phyloP scores from a whole-genome alignment of 2,797 vertebrate genomes.

The Sparus aurata region DNA sequence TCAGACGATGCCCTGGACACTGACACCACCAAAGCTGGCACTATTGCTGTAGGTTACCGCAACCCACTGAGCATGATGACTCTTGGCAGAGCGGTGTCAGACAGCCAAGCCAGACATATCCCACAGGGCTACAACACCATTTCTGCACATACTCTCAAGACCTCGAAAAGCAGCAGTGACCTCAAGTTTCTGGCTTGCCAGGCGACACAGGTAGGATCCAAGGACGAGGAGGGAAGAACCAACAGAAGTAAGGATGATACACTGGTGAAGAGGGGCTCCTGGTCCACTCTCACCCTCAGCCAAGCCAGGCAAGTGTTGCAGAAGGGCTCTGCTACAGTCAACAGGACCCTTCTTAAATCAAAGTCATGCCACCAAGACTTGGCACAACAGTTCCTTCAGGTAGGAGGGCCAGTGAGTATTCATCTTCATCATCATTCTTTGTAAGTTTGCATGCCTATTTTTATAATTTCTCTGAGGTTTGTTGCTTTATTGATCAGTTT shows the following conservation, averaged over 20 bases:
- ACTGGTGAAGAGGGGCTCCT: constrained; percentile 95
- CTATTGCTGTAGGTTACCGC: constrained; percentile 87
- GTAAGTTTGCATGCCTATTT: constrained; percentile 52
- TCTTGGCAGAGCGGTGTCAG: constrained; percentile 91
- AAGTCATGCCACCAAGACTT: constrained; percentile 98
- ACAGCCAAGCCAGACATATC: constrained; percentile 94
- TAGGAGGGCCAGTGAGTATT: constrained; percentile 80
- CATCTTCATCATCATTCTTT: constrained; percentile 64
- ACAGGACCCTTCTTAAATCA: constrained; percentile 95
- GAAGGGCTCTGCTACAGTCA: constrained; percentile 96
- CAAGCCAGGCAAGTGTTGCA: constrained; percentile 97
- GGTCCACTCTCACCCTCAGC: constrained; percentile 97
- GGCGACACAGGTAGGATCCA: constrained; percentile 81
- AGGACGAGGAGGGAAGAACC: constrained; percentile 81
- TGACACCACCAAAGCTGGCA: constrained; percentile 86
- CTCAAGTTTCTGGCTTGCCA: constrained; percentile 89
- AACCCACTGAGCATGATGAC: constrained; percentile 97
- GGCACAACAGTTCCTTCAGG: constrained; percentile 97
- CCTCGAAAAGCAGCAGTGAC: constrained; percentile 97
- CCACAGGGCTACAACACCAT: constrained; percentile 98
- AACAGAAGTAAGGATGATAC: constrained; percentile 85
- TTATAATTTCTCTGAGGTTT: constrained; percentile 34
- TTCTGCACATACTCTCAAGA: constrained; percentile 95
- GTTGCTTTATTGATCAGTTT: constrained; percentile 24
- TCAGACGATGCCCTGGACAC: constrained; percentile 94